Base-by-base conservation (phyloP, 2,113 vertebrate genomes). In the Butorides virescens region DNA sequence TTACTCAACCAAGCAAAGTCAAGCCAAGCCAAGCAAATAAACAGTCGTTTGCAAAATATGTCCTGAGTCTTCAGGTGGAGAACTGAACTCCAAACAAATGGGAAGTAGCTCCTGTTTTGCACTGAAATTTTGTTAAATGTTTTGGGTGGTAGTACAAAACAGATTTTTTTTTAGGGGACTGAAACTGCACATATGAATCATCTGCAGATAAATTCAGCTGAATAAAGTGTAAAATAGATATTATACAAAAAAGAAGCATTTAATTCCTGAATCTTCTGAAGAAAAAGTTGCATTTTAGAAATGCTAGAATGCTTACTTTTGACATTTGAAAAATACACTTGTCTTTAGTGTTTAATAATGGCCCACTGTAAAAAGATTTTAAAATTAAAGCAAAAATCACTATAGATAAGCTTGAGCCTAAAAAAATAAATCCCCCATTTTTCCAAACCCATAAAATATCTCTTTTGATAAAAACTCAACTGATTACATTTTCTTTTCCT, bases 1-100 rank as follows among this genome's bases (percentile, higher is more conserved):
- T 83, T 92, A 74, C 23, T 86, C 50, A 94, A 46, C 34, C 21
- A 36, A 78, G n/a, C 3, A 59, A 83, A 82, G 44, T 63, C 39
- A 65, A 74, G 67, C n/a, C 80, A 94, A 93, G 27, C 32, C 62
- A 92, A 93, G 36, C 50, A 94, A 94, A 96, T 73, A 96, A 94
- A 79, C 53, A 89, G 6, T 72, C 5, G 7, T 89, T 90, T 94
- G 93, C 87, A 85, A 91, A 94, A 75, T 58, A 73, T 13, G 12
- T 55, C 72, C 65, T 36, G n/a, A 87, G 25, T 82, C 15, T 88
- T 90, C 74, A 90, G 78, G 58, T 96, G 63, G 49, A 88, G 83
- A 92, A 62, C 5, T 79, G 56, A 80, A 30, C 37, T 76, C 46
- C 25, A 62, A 65, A 90, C 30, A 72, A 88, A 82, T 52, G 53